Conservation (phyloP, 2,113 vertebrate genomes). For the Lipotes vexillifer region DNA sequence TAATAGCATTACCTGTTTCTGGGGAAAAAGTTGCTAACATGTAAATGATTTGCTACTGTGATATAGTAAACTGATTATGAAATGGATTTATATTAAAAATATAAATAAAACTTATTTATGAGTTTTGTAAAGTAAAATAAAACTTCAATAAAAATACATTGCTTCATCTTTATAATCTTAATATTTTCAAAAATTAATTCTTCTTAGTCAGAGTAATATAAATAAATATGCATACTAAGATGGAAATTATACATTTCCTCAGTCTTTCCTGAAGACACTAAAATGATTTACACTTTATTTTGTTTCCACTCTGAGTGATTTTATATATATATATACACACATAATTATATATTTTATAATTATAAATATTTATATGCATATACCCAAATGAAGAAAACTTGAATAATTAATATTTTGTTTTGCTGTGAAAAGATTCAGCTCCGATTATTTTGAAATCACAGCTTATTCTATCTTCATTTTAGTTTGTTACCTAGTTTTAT, state of each 20-base stretch:
- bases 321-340: background rate
- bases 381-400: background rate
- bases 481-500: background rate
- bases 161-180: background rate
- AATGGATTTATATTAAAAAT: background rate
- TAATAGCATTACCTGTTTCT: background rate
- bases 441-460: background rate
- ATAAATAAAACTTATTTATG: background rate
- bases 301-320: background rate
- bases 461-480: fast-evolving
- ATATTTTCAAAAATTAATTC: background rate
- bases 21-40: background rate
- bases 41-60: background rate
- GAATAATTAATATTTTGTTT: background rate
- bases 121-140: background rate
- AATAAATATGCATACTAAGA: background rate
- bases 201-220: background rate
- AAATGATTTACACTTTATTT: background rate
- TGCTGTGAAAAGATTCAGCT: background rate
- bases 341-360: background rate
- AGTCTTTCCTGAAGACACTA: background rate
- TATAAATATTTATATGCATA: background rate
- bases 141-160: background rate
- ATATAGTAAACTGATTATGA: background rate
- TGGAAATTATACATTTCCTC: background rate